phyloP scores from a whole-genome alignment of 2,888 invertebrate species.

The Drosophila atripex region DNA sequence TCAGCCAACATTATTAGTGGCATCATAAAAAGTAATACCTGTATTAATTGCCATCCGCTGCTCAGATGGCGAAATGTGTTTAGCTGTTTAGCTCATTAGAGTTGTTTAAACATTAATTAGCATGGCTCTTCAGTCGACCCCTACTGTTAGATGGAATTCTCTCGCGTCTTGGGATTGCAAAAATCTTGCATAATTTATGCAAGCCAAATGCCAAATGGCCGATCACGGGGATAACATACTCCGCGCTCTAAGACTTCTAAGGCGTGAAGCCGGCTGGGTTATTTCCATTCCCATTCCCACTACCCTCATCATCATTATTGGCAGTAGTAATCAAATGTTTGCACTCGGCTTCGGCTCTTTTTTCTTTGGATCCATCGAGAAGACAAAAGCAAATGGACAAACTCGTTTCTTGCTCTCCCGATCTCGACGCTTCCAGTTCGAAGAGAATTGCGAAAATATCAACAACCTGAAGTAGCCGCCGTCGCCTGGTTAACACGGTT shows the following conservation, averaged over 20 bases:
- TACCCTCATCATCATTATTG: conserved; percentile 10
- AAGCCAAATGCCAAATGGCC: conserved; percentile 33
- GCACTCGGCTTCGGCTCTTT: conserved; percentile 16
- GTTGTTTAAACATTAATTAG: conserved; percentile 40
- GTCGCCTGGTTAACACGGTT: conserved; percentile 25
- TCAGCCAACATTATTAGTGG: conserved; percentile 1
- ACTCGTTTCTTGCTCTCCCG: conserved; percentile 57
- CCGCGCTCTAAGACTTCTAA: conserved; percentile 58
- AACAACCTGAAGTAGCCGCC: conserved; percentile 43
- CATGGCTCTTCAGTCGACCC: conserved; percentile 12
- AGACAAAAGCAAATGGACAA: conserved; percentile 46
- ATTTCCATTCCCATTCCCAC: conserved; percentile 20
- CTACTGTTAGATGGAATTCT: conserved; percentile 21
- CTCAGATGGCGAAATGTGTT: conserved; percentile 13
- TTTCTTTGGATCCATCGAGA: background rate
- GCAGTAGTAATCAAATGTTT: conserved; percentile 57
- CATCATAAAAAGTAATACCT: background rate
- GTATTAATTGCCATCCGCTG: conserved; percentile 20
- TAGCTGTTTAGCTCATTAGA: conserved; percentile 34
- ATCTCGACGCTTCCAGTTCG: conserved; percentile 19
- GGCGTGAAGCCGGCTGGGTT: conserved; percentile 30
- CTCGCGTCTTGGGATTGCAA: conserved; percentile 11
- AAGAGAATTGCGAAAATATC: conserved; percentile 72
- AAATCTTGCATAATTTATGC: conserved; percentile 29
- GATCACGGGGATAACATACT: conserved; percentile 16